Base-by-base conservation (phyloP, 2,797 vertebrate species). In the Simalia tracyae region DNA sequence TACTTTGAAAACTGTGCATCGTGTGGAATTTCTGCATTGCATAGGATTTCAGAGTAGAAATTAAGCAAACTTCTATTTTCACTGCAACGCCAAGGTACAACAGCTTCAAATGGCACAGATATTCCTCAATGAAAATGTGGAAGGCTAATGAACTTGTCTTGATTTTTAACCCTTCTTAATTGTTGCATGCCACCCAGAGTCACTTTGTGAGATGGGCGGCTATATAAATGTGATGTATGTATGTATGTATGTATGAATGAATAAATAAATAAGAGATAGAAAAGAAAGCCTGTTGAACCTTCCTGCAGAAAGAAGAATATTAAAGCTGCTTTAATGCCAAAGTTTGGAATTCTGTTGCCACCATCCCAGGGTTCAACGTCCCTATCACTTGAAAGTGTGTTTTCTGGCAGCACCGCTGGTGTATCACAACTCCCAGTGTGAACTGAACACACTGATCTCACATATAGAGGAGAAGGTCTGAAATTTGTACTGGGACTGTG, bases 1-100 rank as follows among this genome's bases (percentile, higher is more conserved):
- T 64, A 14, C 24, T 94, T 31, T 95, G 93, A 87, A 92, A 15
- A 88, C 1, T 88, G 0, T 2, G 2, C 4, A 42, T 90, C 91
- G 28, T 84, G 66, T n/a, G n/a, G 54, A 0, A 12, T 81, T 84
- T 94, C 95, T 81, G 0, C 31, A 36, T 31, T 8, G 31, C 15
- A 22, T 9, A 19, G 31, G 42, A 76, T 76, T 76, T 42, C 31
- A 76, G 0, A 93, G 46, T 7, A 92, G 88, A 87, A 42, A 87
- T 57, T 5, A 76, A 50, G 56, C 3, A n/a, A 28, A 14, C 26
- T 88, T 88, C 68, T 46, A 9, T 46, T 89, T 76, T 89, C 12
- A 42, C 1, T 42, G 56, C 22, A 4, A 5, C 46, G 17, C 50
- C 57, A 0, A 86, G 6, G 28, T 85, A 90, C 17, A 3, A 56